phyloP scores from a whole-genome alignment of 2,113 vertebrate genomes.

The Potamarius usumacintae region DNA sequence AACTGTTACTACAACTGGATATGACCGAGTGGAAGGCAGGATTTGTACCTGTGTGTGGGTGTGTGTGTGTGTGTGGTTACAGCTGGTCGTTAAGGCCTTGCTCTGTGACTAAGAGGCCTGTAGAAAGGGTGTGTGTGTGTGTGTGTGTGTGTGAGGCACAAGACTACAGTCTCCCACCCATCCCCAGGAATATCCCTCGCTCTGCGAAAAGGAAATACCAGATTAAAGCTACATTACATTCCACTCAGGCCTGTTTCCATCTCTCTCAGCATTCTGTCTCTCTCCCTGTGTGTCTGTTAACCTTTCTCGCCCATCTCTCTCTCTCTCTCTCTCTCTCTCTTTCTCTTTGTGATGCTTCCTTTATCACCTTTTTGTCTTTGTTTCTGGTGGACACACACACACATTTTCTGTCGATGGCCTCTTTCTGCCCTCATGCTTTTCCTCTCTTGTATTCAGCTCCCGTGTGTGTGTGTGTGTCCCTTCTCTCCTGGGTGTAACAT shows the following conservation, averaged over 20 bases:
- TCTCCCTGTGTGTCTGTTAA: neutral
- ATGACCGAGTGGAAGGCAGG: neutral
- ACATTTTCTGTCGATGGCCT: conserved; percentile 17
- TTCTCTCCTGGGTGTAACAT: conserved; percentile 56
- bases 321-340: conserved; percentile 29
- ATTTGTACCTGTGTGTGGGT: conserved; percentile 8
- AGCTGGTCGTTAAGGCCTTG: conserved; percentile 29
- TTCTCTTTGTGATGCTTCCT: neutral
- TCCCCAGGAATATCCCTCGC: conserved; percentile 54
- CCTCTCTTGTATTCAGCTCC: conserved; percentile 17
- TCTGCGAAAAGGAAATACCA: conserved; percentile 73
- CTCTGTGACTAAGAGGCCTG: conserved; percentile 29
- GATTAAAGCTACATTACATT: conserved; percentile 63
- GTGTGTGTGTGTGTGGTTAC: conserved; percentile 12
- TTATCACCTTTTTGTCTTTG: neutral
- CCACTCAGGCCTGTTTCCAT: conserved; percentile 55
- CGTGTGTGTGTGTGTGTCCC: conserved; percentile 29
- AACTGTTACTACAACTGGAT: neutral
- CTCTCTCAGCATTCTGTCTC: conserved; percentile 19
- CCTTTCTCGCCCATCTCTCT: conserved; percentile 5
- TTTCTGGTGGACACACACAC: neutral
- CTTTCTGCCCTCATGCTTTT: conserved; percentile 39
- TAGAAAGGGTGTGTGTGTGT: conserved; percentile 37
- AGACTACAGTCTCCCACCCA: conserved; percentile 61
- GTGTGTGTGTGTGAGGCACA: conserved; percentile 49